Base-by-base conservation (phyloP, 1,140 invertebrate species). In the Catajapyx aquilonaris region DNA sequence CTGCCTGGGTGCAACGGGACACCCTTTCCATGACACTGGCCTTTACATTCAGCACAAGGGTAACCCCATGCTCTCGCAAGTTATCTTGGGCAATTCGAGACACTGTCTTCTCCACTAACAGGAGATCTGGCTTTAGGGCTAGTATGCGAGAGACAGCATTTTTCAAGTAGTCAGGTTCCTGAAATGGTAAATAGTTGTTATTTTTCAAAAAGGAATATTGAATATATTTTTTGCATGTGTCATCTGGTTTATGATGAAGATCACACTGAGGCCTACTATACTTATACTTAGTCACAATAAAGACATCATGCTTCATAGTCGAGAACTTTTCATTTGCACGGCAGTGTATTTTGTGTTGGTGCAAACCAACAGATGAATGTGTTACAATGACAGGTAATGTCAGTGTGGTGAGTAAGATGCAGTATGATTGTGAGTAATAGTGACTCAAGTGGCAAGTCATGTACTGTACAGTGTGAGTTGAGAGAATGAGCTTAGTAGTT, bases 71-170 rank as follows among this genome's bases (percentile, higher is more conserved):
- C 41, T 73, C 66, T n/a, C 81, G 61, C 19, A 91, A 55, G 46
- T 76, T 71, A 46, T 93, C 83, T 58, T 93, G 84, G 4, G 88
- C 87, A 15, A 86, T 60, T 40, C 85, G 66, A 0, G 87, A 83
- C 11, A 93, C 87, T 34, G 76, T 79, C 39, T 85, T 78, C 51
- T 90, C 81, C 0, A 93, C 86, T 4, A 97, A 55, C 2, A 97
- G 73, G 18, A 97, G 65, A 46, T 86, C 72, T 1, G 93, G 88
- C 19, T 76, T 68, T 19, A 88, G 63, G 11, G 79, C 73, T 2
- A 72, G 68, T 32, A 98, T 87, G 46, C 90, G 73, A 4, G 77
- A 74, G n/a, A 90, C 83, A 34, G 79, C 76, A 44, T 91, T 81
- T 20, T 73, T 68, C 25, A 94, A 53, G 58, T 90, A 94, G 50